Percentiles rank a stretch among this genome's conserved stretches.
These are phyloP conservation scores for Sarcoramphus papa DNA, from an alignment of 2,797 vertebrate species.

Conservation along the genomic window DNA sequence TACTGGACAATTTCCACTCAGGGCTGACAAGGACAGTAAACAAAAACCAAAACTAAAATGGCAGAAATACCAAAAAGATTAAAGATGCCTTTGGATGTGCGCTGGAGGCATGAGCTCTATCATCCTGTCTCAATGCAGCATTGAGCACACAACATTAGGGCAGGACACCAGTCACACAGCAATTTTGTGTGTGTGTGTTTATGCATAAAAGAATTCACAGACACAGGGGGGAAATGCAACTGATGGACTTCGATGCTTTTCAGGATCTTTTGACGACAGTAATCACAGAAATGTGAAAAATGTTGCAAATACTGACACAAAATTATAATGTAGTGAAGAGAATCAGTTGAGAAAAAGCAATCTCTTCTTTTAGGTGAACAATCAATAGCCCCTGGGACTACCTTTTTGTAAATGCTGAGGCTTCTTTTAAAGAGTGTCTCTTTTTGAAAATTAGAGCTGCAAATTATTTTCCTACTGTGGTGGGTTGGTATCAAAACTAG, in stretches of 20 bases:
- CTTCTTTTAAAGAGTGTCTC: not conserved
- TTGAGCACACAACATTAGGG: not conserved
- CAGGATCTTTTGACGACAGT: not conserved
- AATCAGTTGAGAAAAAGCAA: not conserved
- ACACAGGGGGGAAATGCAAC: not conserved
- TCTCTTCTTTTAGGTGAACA: not conserved
- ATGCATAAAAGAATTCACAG: not conserved
- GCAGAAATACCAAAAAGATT: not conserved
- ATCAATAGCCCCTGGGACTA: not conserved
- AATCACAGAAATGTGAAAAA: not conserved
- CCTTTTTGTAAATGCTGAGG: not conserved
- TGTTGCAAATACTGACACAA: not conserved
- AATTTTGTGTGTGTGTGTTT: not conserved
- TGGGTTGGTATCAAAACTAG: not conserved
- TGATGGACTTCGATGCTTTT: not conserved
- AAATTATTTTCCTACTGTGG: not conserved
- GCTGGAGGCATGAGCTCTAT: not conserved
- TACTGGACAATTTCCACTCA: not conserved
- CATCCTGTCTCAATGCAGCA: not conserved
- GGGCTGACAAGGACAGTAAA: not conserved
- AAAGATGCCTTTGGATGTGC: not conserved
- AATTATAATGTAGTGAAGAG: not conserved
- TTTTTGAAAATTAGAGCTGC: not conserved
- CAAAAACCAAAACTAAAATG: not conserved
- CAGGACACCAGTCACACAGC: not conserved